These are phyloP conservation scores for Rhagoletis zephyria DNA, from an alignment of 1,140 invertebrate species.

Conservation along the genomic window DNA sequence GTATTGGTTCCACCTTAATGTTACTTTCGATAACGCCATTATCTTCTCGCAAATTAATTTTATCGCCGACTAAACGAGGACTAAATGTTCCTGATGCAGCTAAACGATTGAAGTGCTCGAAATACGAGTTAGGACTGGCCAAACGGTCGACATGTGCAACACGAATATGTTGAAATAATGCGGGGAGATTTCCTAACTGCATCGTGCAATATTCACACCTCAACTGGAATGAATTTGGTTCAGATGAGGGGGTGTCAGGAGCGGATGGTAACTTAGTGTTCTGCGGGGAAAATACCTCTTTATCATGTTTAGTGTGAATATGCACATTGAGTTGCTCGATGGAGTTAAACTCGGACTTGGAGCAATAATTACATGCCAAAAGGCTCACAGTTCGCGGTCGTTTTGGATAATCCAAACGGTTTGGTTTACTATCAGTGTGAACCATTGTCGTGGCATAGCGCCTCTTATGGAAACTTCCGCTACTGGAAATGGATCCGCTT, in stretches of 20 bases:
- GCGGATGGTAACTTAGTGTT: slow-evolving; percentile 53
- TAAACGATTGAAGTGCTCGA: slow-evolving; percentile 71
- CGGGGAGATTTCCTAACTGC: slow-evolving; percentile 74
- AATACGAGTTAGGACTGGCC: slow-evolving; percentile 69
- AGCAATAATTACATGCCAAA: slow-evolving; percentile 83
- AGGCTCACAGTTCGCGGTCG: slow-evolving; percentile 56
- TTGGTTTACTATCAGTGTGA: slow-evolving; percentile 60
- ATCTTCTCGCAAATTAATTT: background rate
- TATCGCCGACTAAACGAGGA: slow-evolving; percentile 60
- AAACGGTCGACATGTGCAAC: slow-evolving; percentile 70
- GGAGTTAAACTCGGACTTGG: slow-evolving; percentile 84
- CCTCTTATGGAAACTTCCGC: slow-evolving; percentile 68
- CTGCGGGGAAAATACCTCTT: slow-evolving; percentile 55
- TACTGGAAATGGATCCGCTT: slow-evolving; percentile 69
- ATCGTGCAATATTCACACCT: slow-evolving; percentile 77
- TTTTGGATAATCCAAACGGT: slow-evolving; percentile 61
- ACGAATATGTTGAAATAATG: slow-evolving; percentile 72
- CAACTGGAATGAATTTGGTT: slow-evolving; percentile 66
- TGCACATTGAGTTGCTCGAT: slow-evolving; percentile 89
- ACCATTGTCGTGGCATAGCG: slow-evolving; percentile 65
- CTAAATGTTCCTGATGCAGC: slow-evolving; percentile 64
- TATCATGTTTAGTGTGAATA: slow-evolving; percentile 83
- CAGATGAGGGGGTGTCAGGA: background rate
- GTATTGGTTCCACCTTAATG: slow-evolving; percentile 55
- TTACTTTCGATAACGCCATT: background rate